Conservation (phyloP, 2,113 vertebrate species). For the Zingel zingel region DNA sequence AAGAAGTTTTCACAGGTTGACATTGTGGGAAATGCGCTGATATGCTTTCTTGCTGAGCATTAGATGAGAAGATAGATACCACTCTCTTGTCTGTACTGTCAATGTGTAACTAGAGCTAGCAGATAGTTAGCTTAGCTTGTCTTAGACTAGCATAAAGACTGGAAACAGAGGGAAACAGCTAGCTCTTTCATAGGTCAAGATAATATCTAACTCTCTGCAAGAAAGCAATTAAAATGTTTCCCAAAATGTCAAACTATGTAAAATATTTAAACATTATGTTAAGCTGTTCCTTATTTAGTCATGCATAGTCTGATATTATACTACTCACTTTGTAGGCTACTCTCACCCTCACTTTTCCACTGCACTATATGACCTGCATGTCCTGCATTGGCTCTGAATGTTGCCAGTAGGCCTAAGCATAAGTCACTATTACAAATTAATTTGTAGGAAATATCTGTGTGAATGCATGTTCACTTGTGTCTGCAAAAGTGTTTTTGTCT, state of each 20-base stretch:
- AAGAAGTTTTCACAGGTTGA: too few relatives aligned
- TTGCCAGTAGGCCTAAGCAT: not conserved
- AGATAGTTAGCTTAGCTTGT: not conserved
- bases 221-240: not conserved
- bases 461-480: not conserved
- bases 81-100: not conserved
- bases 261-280: too few relatives aligned
- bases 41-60: not conserved
- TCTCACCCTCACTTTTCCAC: not conserved
- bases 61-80: not conserved
- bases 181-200: not conserved
- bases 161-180: not conserved
- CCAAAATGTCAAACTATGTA: not conserved
- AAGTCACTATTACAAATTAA: not conserved
- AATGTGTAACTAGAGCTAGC: not conserved
- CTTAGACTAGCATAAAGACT: not conserved
- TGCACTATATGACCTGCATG: not conserved
- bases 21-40: not conserved
- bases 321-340: too few relatives aligned
- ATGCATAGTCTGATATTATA: not conserved
- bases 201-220: too few relatives aligned
- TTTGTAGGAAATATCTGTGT: not conserved
- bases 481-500: slow-evolving; percentile 3
- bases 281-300: not conserved
- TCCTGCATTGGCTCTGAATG: not conserved